Conservation (phyloP, 1,140 invertebrate species). For the Scylla paramamosain region DNA sequence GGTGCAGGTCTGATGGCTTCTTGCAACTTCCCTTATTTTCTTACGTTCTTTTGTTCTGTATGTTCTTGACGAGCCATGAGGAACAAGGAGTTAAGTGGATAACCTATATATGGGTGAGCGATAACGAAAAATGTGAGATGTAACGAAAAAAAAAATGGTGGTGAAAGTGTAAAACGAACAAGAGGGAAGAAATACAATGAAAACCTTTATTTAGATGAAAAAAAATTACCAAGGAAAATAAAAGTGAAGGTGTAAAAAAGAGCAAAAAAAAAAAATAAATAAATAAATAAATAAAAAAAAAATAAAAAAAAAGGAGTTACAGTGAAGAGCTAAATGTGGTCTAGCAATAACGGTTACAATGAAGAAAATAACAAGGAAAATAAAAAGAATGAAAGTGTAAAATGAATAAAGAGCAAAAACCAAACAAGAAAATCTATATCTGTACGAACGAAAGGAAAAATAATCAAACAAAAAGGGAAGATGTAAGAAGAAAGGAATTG, state of each 20-base stretch:
- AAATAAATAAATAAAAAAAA: too few relatives aligned
- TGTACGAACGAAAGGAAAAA: not conserved
- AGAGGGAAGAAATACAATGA: not conserved
- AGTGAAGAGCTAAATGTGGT: not conserved
- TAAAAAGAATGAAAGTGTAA: not conserved
- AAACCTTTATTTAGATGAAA: not conserved
- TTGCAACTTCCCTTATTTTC: too few relatives aligned
- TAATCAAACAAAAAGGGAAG: not conserved
- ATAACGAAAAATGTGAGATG: too few relatives aligned
- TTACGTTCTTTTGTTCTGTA: too few relatives aligned
- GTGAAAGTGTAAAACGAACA: not conserved
- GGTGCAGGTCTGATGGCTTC: too few relatives aligned
- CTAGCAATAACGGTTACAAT: too few relatives aligned
- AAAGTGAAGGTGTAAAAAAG: not conserved
- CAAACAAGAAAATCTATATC: too few relatives aligned
- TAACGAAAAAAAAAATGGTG: not conserved
- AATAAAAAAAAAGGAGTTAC: not conserved
- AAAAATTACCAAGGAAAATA: too few relatives aligned
- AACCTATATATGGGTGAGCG: too few relatives aligned
- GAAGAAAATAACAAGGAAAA: not conserved
- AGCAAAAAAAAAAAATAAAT: not conserved
- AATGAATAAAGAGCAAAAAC: slow-evolving; percentile 11
- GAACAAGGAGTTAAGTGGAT: too few relatives aligned
- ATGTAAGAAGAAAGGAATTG: not conserved
- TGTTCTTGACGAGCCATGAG: too few relatives aligned